A percentile compares a stretch with the other conserved stretches of the same genome.
These are phyloP conservation scores for Halichoeres trimaculatus DNA, from an alignment of 2,113 vertebrate species.

Conservation along the genomic window DNA sequence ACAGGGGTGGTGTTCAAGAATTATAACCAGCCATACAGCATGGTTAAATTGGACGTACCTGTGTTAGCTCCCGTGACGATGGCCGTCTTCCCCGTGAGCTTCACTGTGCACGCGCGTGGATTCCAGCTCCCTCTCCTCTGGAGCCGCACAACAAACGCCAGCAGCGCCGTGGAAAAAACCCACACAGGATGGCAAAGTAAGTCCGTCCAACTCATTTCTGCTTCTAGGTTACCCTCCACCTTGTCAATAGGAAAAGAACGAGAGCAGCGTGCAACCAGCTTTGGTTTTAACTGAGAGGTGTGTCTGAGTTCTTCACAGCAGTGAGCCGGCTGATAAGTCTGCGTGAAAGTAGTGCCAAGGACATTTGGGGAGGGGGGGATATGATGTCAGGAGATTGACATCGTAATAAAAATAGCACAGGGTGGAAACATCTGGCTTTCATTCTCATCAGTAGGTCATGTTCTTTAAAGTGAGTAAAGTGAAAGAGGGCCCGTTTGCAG, in stretches of 20 bases:
- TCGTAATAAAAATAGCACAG: fast-evolving
- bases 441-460: not conserved
- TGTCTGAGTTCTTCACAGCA: not conserved
- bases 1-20: no score
- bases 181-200: slow-evolving; percentile 75
- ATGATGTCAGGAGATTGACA: not conserved
- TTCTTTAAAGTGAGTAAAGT: not conserved
- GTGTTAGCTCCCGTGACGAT: slow-evolving; percentile 90
- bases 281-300: not conserved
- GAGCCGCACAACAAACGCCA: slow-evolving; percentile 72
- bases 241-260: not conserved
- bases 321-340: not conserved
- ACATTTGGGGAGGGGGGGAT: not conserved
- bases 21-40: no score
- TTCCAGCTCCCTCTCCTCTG: slow-evolving; percentile 74
- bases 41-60: slow-evolving; percentile 70
- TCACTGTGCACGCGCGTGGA: slow-evolving; percentile 74
- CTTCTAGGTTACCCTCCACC: not conserved
- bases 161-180: slow-evolving; percentile 61
- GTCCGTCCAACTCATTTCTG: slow-evolving; percentile 56
- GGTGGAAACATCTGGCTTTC: not conserved
- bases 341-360: no score
- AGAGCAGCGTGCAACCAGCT: not conserved
- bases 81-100: slow-evolving; percentile 86
- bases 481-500: no score